These are phyloP conservation scores for Trichonephila inaurata DNA, from an alignment of 1,140 invertebrate species.

Conservation along the genomic window DNA sequence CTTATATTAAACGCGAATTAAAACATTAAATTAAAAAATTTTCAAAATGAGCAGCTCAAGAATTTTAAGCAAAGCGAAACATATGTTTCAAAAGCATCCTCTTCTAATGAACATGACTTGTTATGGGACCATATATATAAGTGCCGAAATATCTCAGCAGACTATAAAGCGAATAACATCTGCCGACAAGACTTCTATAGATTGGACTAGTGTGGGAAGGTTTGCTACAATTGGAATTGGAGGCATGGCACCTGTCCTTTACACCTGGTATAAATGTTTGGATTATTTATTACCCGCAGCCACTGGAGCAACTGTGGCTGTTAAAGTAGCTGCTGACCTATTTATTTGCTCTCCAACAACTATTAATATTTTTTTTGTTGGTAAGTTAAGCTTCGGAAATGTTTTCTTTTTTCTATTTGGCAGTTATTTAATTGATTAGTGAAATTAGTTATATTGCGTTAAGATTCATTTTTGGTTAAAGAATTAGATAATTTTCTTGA, in stretches of 20 bases:
- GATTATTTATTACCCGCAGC: constrained; percentile 86
- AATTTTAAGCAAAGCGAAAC: neutral
- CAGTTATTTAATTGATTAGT: no score
- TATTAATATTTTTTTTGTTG: constrained; percentile 86
- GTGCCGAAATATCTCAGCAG: constrained; percentile 90
- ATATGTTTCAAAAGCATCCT: constrained; percentile 82
- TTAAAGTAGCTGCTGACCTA: constrained; percentile 88
- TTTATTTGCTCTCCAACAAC: constrained; percentile 88
- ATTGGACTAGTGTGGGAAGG: constrained; percentile 81
- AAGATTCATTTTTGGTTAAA: no score
- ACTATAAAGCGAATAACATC: constrained; percentile 78
- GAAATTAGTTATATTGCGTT: no score
- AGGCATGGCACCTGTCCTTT: constrained; percentile 84
- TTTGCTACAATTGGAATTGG: constrained; percentile 85
- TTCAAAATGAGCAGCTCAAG: neutral
- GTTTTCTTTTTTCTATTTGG: no score
- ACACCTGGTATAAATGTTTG: constrained; percentile 88
- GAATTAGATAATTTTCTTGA: no score
- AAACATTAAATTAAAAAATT: neutral
- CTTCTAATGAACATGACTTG: constrained; percentile 87
- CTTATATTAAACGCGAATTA: neutral
- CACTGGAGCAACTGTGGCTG: constrained; percentile 84
- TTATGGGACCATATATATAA: constrained; percentile 88
- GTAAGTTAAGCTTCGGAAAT: constrained; percentile 81
- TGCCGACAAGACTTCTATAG: constrained; percentile 23